phyloP scores from a whole-genome alignment of 2,797 vertebrate genomes.

The Linurgus olivaceus region DNA sequence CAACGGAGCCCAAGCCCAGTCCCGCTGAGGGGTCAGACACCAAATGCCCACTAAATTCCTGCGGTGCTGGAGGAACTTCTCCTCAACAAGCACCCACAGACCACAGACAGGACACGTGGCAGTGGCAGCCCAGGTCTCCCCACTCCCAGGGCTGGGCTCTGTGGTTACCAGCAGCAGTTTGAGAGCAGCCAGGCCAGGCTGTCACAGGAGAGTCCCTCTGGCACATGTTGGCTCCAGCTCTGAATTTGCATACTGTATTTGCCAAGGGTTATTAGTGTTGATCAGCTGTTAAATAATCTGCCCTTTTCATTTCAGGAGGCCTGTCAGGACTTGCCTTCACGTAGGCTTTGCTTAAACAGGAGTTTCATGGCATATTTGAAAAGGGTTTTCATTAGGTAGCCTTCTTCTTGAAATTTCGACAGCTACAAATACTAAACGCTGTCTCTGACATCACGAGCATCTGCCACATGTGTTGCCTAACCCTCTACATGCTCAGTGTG shows the following conservation, averaged over 20 bases:
- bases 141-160: background rate
- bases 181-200: background rate
- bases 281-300: constrained; percentile 69
- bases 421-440: constrained; percentile 35
- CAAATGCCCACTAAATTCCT: background rate
- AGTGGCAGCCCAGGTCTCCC: background rate
- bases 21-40: background rate
- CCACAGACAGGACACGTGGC: background rate
- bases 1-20: background rate
- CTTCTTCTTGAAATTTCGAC: constrained; percentile 33
- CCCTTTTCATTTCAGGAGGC: constrained; percentile 63
- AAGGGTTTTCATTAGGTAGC: constrained; percentile 30
- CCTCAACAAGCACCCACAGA: background rate
- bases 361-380: background rate
- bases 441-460: background rate
- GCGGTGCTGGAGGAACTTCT: background rate
- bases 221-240: background rate
- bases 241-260: constrained; percentile 51
- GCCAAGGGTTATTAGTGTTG: constrained; percentile 67
- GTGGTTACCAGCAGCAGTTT: background rate
- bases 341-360: background rate
- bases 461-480: constrained; percentile 12
- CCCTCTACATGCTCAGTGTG: background rate
- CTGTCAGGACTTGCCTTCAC: constrained; percentile 49
- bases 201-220: background rate